Evolutionary conservation across 2,888 invertebrate genomes (phyloP), one percentile per base, ranked within the genome.

Genomic region (Bugulina stolonifera): DNA sequence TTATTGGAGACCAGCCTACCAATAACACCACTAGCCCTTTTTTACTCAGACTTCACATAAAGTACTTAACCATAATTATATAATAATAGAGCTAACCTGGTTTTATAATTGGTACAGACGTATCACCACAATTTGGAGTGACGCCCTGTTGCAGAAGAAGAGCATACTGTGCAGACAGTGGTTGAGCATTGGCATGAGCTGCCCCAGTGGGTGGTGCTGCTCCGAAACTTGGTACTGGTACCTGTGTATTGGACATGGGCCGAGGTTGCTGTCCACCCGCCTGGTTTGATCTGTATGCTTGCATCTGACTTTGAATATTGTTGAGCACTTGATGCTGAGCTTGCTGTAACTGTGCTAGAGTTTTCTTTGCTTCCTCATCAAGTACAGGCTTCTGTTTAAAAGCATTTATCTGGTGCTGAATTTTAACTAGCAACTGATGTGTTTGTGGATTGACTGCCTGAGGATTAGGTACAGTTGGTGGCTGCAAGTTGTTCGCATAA

Each of bases 271-370:
- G 43, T 10, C 10, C 43, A 5, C 10, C 43, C 5, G 5, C 43
- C 18, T 43, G 43, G 18, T 18, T 18, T 43, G 43, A 5, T 18
- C 43, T 43, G 43, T 43, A 18, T 10, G 43, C 43, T 43, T 64
- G 64, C 34, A 27, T 14, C 32, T 64, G 64, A 32, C 10, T 32
- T 10, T 27, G 64, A 29, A 64, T 27, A 32, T 32, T 64, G 18
- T 22, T 34, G 27, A 64, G 64, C 5, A 64, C 64, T n/a, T 34
- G 22, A 3, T 64, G 64, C 64, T 64, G 32, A 64, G 64, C 64
- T 27, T 64, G 29, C 34, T 64, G 64, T 18, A 64, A 32, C 32
- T 64, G 64, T 34, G 27, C 14, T 14, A 32, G n/a, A 10, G 64
- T 32, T 5, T 32, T 64, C 32, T 64, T 64, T 14, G 64, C 29